Evolutionary conservation across 2,888 invertebrate genomes (phyloP), one percentile per base, ranked within the genome.

Genomic region (Pristionchus arcanus): DNA sequence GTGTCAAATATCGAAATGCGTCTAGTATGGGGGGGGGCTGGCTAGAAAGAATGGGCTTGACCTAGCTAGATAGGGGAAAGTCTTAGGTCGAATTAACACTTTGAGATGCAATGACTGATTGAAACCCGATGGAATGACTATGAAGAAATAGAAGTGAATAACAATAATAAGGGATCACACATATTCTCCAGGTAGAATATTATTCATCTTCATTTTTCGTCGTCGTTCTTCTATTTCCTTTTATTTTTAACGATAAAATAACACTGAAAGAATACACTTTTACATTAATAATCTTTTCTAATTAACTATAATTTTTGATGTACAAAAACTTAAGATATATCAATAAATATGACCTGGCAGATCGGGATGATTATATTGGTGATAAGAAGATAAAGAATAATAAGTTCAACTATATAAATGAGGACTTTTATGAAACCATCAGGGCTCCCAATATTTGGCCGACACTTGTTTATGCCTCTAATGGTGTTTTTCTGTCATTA

Each of bases 301-400:
- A 28, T 42, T 42, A 13, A 7, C 25, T 7, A 74, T 25, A 15
- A 77, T 77, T 25, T 15, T 49, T 7, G 0, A 42, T 37, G 21
- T 25, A 77, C 13, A 49, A 28, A 1, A 19, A 53, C n/a, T 34
- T 16, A 7, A 13, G 81, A 49, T n/a, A n/a, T 4, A 28, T n/a
- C 9, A 34, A 34, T 37, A 11, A 68, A 68, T 21, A 37, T n/a
- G 5, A 87, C 87, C 68, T 87, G 87, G 55, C 87, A 88, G 31
- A 94, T 86, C 2, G 94, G 94, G 63, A 92, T 90, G 34, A 93
- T 87, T 19, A 93, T 89, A 88, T 93, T 94, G 34, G 91, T 91
- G 55, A 94, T 77, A 31, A 94, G 87, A 37, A 93, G 83, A 88
- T 94, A 94, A 31, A 92, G 63, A 15, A 91, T 90, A 31, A 89